These are phyloP conservation scores for Cephus pygmeus DNA, from an alignment of 2,888 invertebrate species.

Conservation along the genomic window DNA sequence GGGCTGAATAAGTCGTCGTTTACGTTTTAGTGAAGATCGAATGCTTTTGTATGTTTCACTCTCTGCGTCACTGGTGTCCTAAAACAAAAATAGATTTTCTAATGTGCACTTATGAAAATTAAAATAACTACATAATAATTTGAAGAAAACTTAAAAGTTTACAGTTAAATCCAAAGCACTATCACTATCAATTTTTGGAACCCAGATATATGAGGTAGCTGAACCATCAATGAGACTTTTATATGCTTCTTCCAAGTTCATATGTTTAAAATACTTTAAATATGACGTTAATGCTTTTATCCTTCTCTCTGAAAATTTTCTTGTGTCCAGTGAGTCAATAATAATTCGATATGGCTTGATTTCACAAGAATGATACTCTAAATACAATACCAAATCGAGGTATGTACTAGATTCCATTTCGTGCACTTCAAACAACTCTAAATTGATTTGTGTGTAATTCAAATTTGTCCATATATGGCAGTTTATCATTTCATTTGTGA, in stretches of 20 bases:
- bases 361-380: slow-evolving; percentile 36
- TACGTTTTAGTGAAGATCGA: not conserved
- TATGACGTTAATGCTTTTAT: slow-evolving; percentile 20
- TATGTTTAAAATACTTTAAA: slow-evolving; percentile 31
- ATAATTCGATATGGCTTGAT: slow-evolving; percentile 33
- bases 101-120: not conserved
- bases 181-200: slow-evolving; percentile 15
- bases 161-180: slow-evolving; percentile 7
- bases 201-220: slow-evolving; percentile 34
- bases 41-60: not conserved
- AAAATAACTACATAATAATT: not conserved
- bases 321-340: slow-evolving; percentile 23
- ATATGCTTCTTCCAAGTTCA: slow-evolving; percentile 32
- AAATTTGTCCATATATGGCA: slow-evolving; percentile 30
- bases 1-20: not conserved
- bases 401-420: slow-evolving; percentile 19
- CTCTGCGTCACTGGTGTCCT: not conserved
- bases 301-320: slow-evolving; percentile 3
- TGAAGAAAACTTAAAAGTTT: not conserved
- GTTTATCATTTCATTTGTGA: slow-evolving; percentile 20
- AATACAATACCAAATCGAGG: slow-evolving; percentile 30
- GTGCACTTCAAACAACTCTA: slow-evolving; percentile 31
- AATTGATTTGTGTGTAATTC: slow-evolving; percentile 31
- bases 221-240: slow-evolving; percentile 15
- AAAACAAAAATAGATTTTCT: not conserved